These are phyloP conservation scores for Cotesia congregata DNA, from an alignment of 2,888 invertebrate species.

Conservation along the genomic window DNA sequence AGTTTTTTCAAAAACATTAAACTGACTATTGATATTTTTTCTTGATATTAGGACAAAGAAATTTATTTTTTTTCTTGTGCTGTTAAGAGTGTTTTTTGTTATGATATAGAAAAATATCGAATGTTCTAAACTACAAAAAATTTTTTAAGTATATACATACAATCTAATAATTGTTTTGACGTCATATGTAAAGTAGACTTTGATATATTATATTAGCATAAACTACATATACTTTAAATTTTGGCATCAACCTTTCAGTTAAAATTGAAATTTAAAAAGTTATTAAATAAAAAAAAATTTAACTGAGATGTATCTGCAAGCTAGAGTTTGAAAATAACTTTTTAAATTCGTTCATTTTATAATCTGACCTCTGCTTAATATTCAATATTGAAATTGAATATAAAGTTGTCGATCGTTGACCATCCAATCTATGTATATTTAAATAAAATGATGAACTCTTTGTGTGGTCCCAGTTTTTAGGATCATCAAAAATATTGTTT, in stretches of 20 bases:
- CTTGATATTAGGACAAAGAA: no score
- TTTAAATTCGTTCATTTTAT: slow-evolving; percentile 28
- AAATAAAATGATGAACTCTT: slow-evolving; percentile 57
- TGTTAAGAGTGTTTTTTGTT: no score
- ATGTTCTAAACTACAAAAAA: no score
- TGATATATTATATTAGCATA: slow-evolving; percentile 19
- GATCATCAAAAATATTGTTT: slow-evolving; percentile 6
- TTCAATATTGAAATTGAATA: slow-evolving; percentile 65
- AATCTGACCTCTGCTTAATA: slow-evolving; percentile 53
- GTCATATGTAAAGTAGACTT: background rate
- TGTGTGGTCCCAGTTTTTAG: slow-evolving; percentile 57
- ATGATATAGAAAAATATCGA: no score
- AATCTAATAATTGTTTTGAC: background rate
- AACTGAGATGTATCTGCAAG: background rate
- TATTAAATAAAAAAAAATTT: slow-evolving; percentile 16
- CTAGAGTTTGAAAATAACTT: background rate
- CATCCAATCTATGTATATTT: slow-evolving; percentile 52
- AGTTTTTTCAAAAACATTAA: no score
- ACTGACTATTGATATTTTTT: no score
- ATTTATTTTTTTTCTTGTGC: no score
- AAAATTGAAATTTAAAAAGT: background rate
- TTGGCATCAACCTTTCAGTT: background rate
- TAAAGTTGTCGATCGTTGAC: slow-evolving; percentile 60
- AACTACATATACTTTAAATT: background rate
- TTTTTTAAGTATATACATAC: no score